Percentiles rank a stretch among this genome's conserved stretches.
phyloP scores from a whole-genome alignment of 2,888 invertebrate species.

The Parelbella ahira region DNA sequence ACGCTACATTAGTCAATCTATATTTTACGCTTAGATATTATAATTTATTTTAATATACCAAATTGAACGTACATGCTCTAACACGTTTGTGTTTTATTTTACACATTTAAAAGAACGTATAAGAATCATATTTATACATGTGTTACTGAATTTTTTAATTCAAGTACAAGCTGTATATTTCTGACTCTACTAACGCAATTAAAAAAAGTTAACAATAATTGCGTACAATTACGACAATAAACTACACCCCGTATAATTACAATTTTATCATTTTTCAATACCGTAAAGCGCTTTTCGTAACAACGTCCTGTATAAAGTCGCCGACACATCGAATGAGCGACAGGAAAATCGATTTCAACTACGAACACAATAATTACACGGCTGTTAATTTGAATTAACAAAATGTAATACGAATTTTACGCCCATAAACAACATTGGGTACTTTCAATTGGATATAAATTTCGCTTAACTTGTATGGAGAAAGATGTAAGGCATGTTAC shows the following conservation, averaged over 20 bases:
- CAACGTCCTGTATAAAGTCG: slow-evolving; percentile 39
- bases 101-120: too few species aligned
- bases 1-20: slow-evolving; percentile 12
- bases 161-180: too few species aligned
- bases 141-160: too few species aligned
- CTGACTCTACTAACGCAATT: too few species aligned
- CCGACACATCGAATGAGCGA: slow-evolving; percentile 43
- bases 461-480: slow-evolving; percentile 27
- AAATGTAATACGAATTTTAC: slow-evolving; percentile 57
- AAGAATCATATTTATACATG: too few species aligned
- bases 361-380: slow-evolving; percentile 60
- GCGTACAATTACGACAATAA: too few species aligned
- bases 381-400: slow-evolving; percentile 64
- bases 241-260: slow-evolving; percentile 9
- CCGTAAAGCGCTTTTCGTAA: slow-evolving; percentile 18
- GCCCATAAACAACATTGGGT: slow-evolving; percentile 37
- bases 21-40: slow-evolving; percentile 7
- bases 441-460: slow-evolving; percentile 28
- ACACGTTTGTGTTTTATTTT: too few species aligned
- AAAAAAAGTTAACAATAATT: not conserved
- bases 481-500: slow-evolving; percentile 6
- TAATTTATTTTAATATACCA: too few species aligned
- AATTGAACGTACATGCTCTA: too few species aligned
- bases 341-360: slow-evolving; percentile 53
- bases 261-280: slow-evolving; percentile 7